Conservation (phyloP, 2,797 vertebrate genomes). For the Morelia viridis region DNA sequence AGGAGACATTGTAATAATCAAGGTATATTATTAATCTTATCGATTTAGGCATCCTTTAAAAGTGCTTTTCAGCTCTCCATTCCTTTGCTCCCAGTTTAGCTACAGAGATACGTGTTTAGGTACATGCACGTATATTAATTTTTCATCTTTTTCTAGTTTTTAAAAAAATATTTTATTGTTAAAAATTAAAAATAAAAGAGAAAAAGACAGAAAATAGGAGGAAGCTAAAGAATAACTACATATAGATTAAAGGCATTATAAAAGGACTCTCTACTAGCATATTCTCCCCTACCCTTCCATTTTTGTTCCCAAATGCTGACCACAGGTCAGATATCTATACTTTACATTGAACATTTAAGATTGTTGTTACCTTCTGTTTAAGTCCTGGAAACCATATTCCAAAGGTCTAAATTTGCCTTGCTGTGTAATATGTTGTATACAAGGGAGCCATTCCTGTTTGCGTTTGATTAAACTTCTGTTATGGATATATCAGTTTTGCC, state of each 20-base stretch:
- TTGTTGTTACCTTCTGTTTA: neutral
- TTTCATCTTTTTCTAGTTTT: neutral
- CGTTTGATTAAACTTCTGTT: neutral
- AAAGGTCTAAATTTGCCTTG: neutral
- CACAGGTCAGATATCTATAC: neutral
- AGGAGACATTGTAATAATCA: neutral
- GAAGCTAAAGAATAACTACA: neutral
- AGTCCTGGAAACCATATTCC: neutral
- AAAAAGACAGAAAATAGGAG: neutral
- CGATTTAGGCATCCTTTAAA: neutral
- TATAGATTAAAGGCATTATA: neutral
- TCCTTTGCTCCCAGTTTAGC: neutral
- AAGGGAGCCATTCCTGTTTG: neutral
- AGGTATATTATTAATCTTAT: neutral
- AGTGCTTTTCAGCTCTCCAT: neutral
- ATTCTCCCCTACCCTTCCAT: neutral
- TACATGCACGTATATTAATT: neutral
- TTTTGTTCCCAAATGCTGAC: neutral
- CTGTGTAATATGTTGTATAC: neutral
- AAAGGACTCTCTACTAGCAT: neutral
- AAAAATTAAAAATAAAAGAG: neutral
- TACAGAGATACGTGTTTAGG: neutral
- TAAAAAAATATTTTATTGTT: neutral
- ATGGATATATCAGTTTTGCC: neutral
- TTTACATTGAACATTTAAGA: neutral